Percentiles rank a stretch among this genome's conserved stretches.
Conservation (phyloP, 2,797 vertebrate species). For the Tarsius wallacei region DNA sequence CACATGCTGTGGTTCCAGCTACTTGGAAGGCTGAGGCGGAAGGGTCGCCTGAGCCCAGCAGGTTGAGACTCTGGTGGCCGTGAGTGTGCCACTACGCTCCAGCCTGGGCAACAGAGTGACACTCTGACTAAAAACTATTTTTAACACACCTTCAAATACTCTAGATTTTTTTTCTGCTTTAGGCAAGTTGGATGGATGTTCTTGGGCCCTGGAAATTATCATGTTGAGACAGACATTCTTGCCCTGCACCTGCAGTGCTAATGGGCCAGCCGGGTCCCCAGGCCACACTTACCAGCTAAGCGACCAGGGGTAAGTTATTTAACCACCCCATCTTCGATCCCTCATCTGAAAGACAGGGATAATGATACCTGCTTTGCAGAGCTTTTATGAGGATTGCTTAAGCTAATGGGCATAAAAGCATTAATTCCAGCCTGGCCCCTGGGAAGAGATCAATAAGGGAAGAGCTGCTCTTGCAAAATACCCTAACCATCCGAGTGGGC, state of each 20-base stretch:
- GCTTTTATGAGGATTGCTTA: neutral
- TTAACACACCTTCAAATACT: neutral
- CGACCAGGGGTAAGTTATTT: neutral
- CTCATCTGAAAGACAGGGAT: neutral
- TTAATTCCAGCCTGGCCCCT: neutral
- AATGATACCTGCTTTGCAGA: neutral
- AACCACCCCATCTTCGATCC: neutral
- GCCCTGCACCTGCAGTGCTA: accelerated
- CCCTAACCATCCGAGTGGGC: neutral
- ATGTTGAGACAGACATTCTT: neutral
- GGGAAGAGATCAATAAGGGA: neutral
- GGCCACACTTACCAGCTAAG: neutral
- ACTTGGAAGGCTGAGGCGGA: too few relatives aligned
- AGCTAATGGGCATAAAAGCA: conserved; percentile 2
- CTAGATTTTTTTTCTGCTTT: neutral
- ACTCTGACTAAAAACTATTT: neutral
- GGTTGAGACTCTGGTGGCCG: too few relatives aligned
- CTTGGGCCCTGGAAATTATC: accelerated
- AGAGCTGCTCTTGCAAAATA: neutral
- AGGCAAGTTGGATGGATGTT: neutral
- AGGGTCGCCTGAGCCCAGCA: too few relatives aligned
- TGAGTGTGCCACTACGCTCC: too few relatives aligned
- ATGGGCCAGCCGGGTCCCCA: neutral
- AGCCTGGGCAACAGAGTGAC: too few relatives aligned
- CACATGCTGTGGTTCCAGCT: too few relatives aligned